Evolutionary conservation across 2,888 invertebrate species (phyloP).

Genomic region (Brachynemurus nebulosus): DNA sequence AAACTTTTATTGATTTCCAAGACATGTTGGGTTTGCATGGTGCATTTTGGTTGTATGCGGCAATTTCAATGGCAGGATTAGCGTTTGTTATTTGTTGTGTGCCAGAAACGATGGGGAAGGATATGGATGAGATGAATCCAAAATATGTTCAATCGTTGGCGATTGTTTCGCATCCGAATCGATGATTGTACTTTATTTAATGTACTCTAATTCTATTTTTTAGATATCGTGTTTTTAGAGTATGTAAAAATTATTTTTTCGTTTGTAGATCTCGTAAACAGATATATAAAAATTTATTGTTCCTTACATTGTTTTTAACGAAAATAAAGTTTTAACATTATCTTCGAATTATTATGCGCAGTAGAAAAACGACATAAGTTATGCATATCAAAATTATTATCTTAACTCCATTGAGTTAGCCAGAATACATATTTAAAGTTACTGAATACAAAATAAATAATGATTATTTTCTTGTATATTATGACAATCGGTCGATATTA

Average conservation of each 20-base stretch:
- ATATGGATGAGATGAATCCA: slow-evolving; percentile 77
- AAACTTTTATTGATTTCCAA: slow-evolving; percentile 74
- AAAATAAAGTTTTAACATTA: neutral
- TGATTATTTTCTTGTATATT: too few species aligned
- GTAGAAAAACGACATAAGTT: neutral
- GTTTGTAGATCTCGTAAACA: too few species aligned
- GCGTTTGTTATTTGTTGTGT: slow-evolving; percentile 77
- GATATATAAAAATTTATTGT: neutral
- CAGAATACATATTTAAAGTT: too few species aligned
- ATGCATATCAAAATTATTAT: too few species aligned
- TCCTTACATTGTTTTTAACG: neutral
- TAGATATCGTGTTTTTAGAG: neutral
- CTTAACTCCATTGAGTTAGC: too few species aligned
- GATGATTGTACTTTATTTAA: too few species aligned
- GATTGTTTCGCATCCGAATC: slow-evolving; percentile 24
- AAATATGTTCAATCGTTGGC: slow-evolving; percentile 44
- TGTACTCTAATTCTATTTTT: neutral
- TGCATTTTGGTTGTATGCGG: slow-evolving; percentile 80
- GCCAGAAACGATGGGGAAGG: slow-evolving; percentile 83
- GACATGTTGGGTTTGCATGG: slow-evolving; percentile 62
- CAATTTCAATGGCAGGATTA: slow-evolving; percentile 64
- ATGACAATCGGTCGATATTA: too few species aligned
- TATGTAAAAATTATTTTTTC: neutral
- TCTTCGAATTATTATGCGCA: neutral
- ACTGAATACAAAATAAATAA: too few species aligned